A percentile compares a stretch with the other conserved stretches of the same genome.
phyloP scores from a whole-genome alignment of 2,888 invertebrate species.

The Protonemura montana region DNA sequence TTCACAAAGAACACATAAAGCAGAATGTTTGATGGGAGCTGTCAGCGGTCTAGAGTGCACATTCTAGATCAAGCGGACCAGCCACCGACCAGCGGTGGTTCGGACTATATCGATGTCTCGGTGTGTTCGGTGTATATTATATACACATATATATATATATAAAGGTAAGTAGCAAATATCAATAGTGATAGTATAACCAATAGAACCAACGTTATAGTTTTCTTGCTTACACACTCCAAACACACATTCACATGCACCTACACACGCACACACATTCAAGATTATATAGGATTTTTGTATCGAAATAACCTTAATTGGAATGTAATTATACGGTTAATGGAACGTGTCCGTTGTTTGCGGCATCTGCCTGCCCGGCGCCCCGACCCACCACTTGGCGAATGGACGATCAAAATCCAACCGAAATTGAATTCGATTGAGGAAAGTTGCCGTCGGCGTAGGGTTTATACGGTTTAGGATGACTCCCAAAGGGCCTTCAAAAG shows the following conservation, averaged over 20 bases:
- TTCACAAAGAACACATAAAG: constrained; percentile 32
- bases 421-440: constrained; percentile 27
- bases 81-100: too few relatives aligned
- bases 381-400: not conserved
- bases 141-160: too few relatives aligned
- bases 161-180: too few relatives aligned
- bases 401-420: constrained; percentile 24
- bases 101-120: too few relatives aligned
- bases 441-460: not conserved
- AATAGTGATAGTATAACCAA: too few relatives aligned
- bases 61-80: not conserved
- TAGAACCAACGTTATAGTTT: too few relatives aligned
- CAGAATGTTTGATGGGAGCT: constrained; percentile 23
- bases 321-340: constrained; percentile 25
- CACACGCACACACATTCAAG: not conserved
- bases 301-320: constrained; percentile 22
- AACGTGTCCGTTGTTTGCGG: not conserved
- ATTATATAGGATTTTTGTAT: constrained; percentile 15
- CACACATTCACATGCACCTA: too few relatives aligned
- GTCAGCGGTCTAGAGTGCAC: not conserved
- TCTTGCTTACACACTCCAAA: too few relatives aligned
- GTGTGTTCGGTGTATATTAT: too few relatives aligned
- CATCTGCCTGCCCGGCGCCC: not conserved
- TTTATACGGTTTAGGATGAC: not conserved
- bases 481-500: constrained; percentile 27